A percentile compares a stretch with the other conserved stretches of the same genome.
These are phyloP conservation scores for Meteorus cinctellus DNA, from an alignment of 2,888 invertebrate species.

Conservation along the genomic window DNA sequence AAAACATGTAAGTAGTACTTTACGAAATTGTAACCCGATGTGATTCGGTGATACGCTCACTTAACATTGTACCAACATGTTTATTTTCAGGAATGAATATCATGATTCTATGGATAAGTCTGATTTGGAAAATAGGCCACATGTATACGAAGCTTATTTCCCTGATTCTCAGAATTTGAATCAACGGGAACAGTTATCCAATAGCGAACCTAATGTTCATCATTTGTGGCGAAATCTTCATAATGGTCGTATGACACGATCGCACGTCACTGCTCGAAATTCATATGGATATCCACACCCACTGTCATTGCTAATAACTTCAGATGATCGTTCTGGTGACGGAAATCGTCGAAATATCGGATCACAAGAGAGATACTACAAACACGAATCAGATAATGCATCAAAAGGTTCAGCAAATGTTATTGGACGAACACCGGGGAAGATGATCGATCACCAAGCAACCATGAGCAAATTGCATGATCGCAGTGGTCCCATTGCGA, in stretches of 20 bases:
- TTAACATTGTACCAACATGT: not conserved
- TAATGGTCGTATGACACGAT: not conserved
- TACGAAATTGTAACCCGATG: too few relatives aligned
- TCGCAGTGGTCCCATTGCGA: not conserved
- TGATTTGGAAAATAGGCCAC: slow-evolving; percentile 60
- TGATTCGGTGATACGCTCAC: not conserved
- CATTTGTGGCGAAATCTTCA: too few relatives aligned
- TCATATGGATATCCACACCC: not conserved
- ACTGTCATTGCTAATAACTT: not conserved
- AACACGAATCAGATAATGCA: not conserved
- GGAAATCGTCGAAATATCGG: not conserved
- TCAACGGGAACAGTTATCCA: slow-evolving; percentile 47
- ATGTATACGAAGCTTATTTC: slow-evolving; percentile 66
- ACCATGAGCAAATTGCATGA: not conserved
- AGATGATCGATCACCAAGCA: not conserved
- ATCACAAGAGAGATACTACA: not conserved
- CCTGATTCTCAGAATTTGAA: slow-evolving; percentile 50
- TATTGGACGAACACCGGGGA: not conserved
- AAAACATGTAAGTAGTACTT: not conserved
- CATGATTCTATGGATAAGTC: slow-evolving; percentile 46
- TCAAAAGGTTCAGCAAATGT: not conserved
- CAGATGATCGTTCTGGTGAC: not conserved
- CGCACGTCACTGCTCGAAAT: not conserved
- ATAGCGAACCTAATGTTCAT: too few relatives aligned
- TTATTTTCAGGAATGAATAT: not conserved